A percentile compares a stretch with the other conserved stretches of the same genome.
Conservation (phyloP, 2,113 vertebrate genomes). For the Oophaga pumilio region DNA sequence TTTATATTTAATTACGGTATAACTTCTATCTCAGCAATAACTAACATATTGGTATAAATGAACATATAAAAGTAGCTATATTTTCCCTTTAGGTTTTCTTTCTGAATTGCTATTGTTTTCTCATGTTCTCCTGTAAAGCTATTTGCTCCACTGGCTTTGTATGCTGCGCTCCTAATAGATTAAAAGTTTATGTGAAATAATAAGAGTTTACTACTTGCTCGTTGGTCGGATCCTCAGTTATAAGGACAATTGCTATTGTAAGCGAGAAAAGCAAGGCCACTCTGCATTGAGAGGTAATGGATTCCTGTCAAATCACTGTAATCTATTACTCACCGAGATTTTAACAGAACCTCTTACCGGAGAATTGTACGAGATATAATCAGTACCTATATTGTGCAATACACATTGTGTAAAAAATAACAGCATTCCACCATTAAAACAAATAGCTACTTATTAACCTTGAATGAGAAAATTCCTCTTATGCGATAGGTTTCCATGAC, state of each 20-base stretch:
- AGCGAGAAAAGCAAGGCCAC: neutral
- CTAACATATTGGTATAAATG: neutral
- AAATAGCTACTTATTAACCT: slow-evolving; percentile 32
- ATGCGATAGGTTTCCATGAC: neutral
- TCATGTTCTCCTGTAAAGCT: neutral
- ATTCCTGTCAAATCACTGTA: slow-evolving; percentile 14
- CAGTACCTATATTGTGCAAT: neutral
- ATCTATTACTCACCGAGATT: slow-evolving; percentile 21
- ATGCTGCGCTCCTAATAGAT: neutral
- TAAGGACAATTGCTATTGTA: slow-evolving; percentile 8
- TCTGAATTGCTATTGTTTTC: neutral
- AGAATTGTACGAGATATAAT: neutral
- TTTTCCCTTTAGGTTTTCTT: neutral
- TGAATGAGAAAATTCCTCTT: neutral
- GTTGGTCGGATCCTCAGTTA: neutral
- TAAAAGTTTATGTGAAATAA: slow-evolving; percentile 22
- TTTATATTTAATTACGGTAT: no score
- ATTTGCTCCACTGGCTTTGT: neutral
- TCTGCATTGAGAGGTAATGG: slow-evolving; percentile 13
- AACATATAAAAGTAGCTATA: neutral
- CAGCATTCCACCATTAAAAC: slow-evolving; percentile 24
- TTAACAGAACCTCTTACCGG: slow-evolving; percentile 10
- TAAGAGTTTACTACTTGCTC: slow-evolving; percentile 23
- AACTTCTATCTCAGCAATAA: neutral
- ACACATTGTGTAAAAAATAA: slow-evolving; percentile 29